Conservation (phyloP, 2,888 invertebrate species). For the Drosophila buzzatii region DNA sequence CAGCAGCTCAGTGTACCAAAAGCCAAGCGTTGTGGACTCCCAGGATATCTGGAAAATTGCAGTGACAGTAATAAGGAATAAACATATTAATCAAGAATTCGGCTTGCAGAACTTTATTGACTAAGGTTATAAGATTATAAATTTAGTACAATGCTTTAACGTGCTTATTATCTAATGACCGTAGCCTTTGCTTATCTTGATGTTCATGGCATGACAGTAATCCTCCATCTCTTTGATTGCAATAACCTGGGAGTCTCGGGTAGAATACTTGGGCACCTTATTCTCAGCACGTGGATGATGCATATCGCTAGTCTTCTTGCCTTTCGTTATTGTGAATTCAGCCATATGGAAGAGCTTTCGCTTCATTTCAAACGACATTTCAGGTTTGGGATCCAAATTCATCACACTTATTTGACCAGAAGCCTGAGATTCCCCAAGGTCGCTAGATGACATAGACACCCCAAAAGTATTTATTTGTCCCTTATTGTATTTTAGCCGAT, state of each 20-base stretch:
- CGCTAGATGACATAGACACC: background rate
- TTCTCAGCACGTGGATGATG: slow-evolving; percentile 17
- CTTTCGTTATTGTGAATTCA: slow-evolving; percentile 58
- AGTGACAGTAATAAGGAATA: slow-evolving; percentile 8
- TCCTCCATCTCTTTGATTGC: slow-evolving; percentile 29
- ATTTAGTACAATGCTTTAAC: background rate
- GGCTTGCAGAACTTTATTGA: slow-evolving; percentile 23
- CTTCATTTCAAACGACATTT: slow-evolving; percentile 47
- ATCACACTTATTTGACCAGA: background rate
- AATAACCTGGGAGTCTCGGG: slow-evolving; percentile 3
- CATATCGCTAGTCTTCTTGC: slow-evolving; percentile 43
- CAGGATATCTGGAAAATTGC: slow-evolving; percentile 92
- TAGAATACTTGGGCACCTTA: background rate
- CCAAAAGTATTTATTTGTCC: background rate
- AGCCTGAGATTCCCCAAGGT: background rate
- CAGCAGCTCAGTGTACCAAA: slow-evolving; percentile 98
- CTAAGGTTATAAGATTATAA: background rate
- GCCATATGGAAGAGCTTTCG: slow-evolving; percentile 56
- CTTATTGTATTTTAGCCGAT: slow-evolving; percentile 11
- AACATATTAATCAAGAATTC: background rate
- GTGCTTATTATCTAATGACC: background rate
- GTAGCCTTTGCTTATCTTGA: slow-evolving; percentile 30
- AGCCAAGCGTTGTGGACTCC: slow-evolving; percentile 99
- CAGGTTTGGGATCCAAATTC: accelerated
- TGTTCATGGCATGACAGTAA: slow-evolving; percentile 35